phyloP scores from a whole-genome alignment of 2,888 invertebrate genomes.

The Theretra japonica region DNA sequence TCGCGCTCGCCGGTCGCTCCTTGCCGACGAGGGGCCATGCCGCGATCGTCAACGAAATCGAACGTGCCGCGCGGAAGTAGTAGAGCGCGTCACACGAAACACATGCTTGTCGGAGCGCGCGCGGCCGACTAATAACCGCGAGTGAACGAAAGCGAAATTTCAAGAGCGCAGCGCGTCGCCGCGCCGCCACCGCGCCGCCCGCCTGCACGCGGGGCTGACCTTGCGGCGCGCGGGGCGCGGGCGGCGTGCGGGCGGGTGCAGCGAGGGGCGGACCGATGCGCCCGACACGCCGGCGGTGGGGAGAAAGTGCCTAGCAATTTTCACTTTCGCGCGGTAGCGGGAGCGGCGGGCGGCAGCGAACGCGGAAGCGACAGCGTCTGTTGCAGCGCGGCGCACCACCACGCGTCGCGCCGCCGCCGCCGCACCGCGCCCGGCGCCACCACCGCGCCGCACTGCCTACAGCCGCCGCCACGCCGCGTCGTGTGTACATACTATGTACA shows the following conservation, averaged over 20 bases:
- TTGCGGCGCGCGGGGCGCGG: constrained; percentile 67
- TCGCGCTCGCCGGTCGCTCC: constrained; percentile 80
- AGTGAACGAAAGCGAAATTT: constrained; percentile 89
- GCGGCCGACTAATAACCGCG: constrained; percentile 85
- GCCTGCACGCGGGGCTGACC: constrained; percentile 73
- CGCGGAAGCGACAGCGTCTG: constrained; percentile 36
- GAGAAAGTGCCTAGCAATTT: constrained; percentile 83
- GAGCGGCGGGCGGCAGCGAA: constrained; percentile 58
- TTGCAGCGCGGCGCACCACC: constrained; percentile 16
- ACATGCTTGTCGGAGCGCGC: constrained; percentile 86
- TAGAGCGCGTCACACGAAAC: constrained; percentile 82
- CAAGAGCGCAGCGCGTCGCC: constrained; percentile 85
- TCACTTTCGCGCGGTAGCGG: constrained; percentile 79
- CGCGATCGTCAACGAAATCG: constrained; percentile 77
- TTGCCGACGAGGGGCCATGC: constrained; percentile 82
- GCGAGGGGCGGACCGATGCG: constrained; percentile 67
- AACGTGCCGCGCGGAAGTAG: constrained; percentile 68
- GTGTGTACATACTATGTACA: too few species aligned
- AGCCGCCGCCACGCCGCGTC: neutral
- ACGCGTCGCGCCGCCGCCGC: neutral
- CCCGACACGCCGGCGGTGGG: constrained; percentile 66
- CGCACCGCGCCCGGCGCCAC: neutral
- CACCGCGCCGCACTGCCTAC: neutral
- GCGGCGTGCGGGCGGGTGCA: constrained; percentile 63
- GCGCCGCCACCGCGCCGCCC: constrained; percentile 70